These are phyloP conservation scores for Sparidentex hasta DNA, from an alignment of 2,797 vertebrate species.

Conservation along the genomic window DNA sequence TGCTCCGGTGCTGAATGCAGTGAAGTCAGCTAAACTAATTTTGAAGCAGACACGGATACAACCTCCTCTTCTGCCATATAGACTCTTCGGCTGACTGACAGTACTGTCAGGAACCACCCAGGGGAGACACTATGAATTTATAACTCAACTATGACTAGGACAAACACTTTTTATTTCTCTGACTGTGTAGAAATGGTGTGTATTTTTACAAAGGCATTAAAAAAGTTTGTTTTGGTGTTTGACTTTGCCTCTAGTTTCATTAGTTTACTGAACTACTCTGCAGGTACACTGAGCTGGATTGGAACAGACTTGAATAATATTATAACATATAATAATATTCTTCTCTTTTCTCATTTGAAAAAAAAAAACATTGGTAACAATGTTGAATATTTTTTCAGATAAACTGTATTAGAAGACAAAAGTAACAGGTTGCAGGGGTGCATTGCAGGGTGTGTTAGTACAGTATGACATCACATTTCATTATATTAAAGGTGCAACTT, in stretches of 20 bases:
- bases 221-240: background rate
- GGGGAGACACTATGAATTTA: background rate
- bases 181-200: background rate
- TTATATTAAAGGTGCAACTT: background rate
- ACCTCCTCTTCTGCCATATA: background rate
- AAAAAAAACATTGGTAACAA: background rate
- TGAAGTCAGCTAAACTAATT: background rate
- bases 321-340: too few relatives aligned
- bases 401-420: background rate
- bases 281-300: background rate
- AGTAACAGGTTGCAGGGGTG: too few relatives aligned
- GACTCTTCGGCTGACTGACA: background rate
- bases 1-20: background rate
- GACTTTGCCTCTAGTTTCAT: background rate
- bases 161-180: background rate
- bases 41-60: background rate
- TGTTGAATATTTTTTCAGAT: background rate
- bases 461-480: background rate
- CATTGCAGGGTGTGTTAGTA: background rate
- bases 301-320: background rate
- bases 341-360: too few relatives aligned
- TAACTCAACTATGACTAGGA: background rate
- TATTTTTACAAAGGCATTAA: background rate
- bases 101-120: background rate
- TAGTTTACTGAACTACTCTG: background rate